Percentiles rank a stretch among this genome's conserved stretches.
phyloP scores from a whole-genome alignment of 2,113 vertebrate genomes.

The Corydoras sp. region DNA sequence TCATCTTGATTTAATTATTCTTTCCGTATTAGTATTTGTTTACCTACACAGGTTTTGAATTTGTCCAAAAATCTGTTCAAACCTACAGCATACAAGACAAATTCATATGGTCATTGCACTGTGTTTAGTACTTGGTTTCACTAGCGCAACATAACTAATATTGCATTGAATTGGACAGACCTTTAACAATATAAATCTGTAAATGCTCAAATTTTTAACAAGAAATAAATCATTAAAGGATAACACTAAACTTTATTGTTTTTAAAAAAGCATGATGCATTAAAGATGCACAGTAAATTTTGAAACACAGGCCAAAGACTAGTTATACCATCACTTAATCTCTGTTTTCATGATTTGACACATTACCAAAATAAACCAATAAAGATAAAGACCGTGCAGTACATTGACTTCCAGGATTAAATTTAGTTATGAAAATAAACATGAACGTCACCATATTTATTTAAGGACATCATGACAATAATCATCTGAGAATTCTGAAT shows the following conservation, averaged over 20 bases:
- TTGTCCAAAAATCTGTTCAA: no score
- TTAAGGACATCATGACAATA: slow-evolving; percentile 15
- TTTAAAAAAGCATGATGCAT: slow-evolving; percentile 66
- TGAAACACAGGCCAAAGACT: slow-evolving; percentile 20
- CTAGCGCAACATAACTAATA: no score
- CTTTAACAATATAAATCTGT: no score
- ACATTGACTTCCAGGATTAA: slow-evolving; percentile 23
- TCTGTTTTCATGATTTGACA: slow-evolving; percentile 2
- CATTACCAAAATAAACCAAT: not conserved
- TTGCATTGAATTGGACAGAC: no score
- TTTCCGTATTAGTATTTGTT: no score
- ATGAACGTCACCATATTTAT: slow-evolving; percentile 8
- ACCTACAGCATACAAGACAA: no score
- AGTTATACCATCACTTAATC: slow-evolving; percentile 7
- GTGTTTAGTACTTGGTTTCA: no score
- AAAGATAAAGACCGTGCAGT: slow-evolving; percentile 22
- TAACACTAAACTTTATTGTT: slow-evolving; percentile 42
- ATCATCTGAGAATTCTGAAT: not conserved
- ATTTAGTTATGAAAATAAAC: slow-evolving; percentile 27
- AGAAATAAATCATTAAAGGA: not conserved
- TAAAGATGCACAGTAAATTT: slow-evolving; percentile 28
- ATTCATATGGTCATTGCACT: no score
- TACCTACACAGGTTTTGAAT: no score
- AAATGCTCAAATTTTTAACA: no score
- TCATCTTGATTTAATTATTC: no score